Evolutionary conservation across 2,113 vertebrate species (phyloP), one percentile per base, ranked within the genome.

Genomic region (Phyllostomus hastatus): DNA sequence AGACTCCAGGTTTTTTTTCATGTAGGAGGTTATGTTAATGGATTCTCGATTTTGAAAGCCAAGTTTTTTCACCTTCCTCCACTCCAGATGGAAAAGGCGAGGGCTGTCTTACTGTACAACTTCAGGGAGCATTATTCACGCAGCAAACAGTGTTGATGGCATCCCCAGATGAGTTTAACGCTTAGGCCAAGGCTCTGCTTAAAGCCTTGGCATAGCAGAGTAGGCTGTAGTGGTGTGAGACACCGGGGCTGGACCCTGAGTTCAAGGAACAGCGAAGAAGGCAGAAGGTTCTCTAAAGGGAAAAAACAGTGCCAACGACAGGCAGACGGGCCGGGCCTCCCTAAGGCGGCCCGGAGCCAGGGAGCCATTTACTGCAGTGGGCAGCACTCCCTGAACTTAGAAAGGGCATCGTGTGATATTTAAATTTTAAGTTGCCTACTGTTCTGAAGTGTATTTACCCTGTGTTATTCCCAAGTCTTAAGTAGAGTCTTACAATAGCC

Each of bases 11-110:
- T 24, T 41, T n/a, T 70, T 70, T 78, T 78, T 59, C 9, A 43
- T 50, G 89, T 79, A 73, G 35, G 52, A 84, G 78, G 24, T 15
- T 33, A 83, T 54, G 70, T 72, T 75, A 64, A 64, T n/a, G 20
- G 31, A 43, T 75, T 91, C 66, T 95, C 84, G 16, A 52, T 84
- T 94, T 88, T 88, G 72, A 84, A 91, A 88, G 33, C 70, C 7
- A 75, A 33, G n/a, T 46, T 46, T 79, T 57, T 33, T 35, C 12
- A 57, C 16, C 28, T 81, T 81, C 17, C n/a, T 69, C 43, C 75
- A 24, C 8, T 46, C 31, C 38, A 57, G 24, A 41, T 73, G 52
- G 20, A 69, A 28, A 64, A 7, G 24, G 8, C 35, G 67, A 78
- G 19, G 43, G 26, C 43, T 46, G 41, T 72, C 84, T 84, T 78